These are phyloP conservation scores for Agrotis puta DNA, from an alignment of 2,888 invertebrate species.

Conservation along the genomic window DNA sequence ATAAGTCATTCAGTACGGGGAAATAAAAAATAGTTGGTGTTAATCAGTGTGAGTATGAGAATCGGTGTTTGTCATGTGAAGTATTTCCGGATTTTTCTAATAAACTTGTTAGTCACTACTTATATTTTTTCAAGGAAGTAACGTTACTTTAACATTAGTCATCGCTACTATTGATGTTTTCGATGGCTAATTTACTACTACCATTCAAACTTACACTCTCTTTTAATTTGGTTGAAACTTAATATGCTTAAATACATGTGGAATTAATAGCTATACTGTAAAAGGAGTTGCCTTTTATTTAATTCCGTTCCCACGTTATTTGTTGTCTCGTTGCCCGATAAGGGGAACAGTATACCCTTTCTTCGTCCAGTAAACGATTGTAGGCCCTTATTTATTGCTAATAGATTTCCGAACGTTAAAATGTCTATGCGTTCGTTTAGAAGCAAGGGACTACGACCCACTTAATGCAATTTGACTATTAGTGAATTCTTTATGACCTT, in stretches of 20 bases:
- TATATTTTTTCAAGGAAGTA: slow-evolving; percentile 59
- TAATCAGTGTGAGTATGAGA: slow-evolving; percentile 50
- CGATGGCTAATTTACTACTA: slow-evolving; percentile 47
- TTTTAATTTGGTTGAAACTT: slow-evolving; percentile 41
- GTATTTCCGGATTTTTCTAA: slow-evolving; percentile 66
- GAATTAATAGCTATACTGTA: slow-evolving; percentile 81
- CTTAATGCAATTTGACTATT: slow-evolving; percentile 71
- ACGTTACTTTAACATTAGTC: slow-evolving; percentile 61
- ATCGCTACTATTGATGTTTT: slow-evolving; percentile 56
- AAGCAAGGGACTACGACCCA: slow-evolving; percentile 75
- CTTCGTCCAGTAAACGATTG: slow-evolving; percentile 85
- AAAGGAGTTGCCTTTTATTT: slow-evolving; percentile 86
- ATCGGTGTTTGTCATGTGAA: slow-evolving; percentile 60
- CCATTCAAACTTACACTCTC: slow-evolving; percentile 53
- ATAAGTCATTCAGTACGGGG: slow-evolving; percentile 41
- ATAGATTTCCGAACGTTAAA: slow-evolving; percentile 87
- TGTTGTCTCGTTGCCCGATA: slow-evolving; percentile 87
- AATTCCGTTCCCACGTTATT: slow-evolving; percentile 89
- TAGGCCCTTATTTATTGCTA: slow-evolving; percentile 88
- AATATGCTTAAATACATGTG: slow-evolving; percentile 66
- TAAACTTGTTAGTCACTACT: slow-evolving; percentile 62
- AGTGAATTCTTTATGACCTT: slow-evolving; percentile 55
- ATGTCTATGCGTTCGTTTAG: slow-evolving; percentile 82
- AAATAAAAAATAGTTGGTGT: slow-evolving; percentile 49
- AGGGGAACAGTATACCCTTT: slow-evolving; percentile 90